phyloP scores from a whole-genome alignment of 2,113 vertebrate genomes.

The Myotis davidii region DNA sequence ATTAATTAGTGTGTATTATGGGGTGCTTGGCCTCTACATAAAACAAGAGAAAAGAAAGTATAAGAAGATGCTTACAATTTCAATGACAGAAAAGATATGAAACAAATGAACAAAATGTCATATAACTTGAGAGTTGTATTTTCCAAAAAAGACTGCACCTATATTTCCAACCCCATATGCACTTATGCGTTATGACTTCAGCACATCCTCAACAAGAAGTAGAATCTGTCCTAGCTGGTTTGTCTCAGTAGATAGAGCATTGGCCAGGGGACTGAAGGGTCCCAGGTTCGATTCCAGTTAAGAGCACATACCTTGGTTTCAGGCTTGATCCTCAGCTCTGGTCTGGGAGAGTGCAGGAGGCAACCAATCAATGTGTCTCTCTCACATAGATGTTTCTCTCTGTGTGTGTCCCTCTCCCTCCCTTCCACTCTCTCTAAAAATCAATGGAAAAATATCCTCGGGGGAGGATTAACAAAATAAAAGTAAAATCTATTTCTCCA shows the following conservation, averaged over 20 bases:
- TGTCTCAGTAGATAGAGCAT: too few relatives aligned
- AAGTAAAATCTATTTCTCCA: neutral
- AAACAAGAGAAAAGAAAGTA: conserved; percentile 4
- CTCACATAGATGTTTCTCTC: too few relatives aligned
- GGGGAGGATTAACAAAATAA: too few relatives aligned
- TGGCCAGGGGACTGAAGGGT: too few relatives aligned
- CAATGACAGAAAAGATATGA: neutral
- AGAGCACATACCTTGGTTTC: too few relatives aligned
- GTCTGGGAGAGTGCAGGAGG: too few relatives aligned
- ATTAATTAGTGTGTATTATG: neutral
- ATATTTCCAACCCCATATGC: neutral
- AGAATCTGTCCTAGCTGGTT: neutral
- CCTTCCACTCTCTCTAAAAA: too few relatives aligned
- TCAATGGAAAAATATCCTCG: too few relatives aligned
- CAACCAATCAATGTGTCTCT: too few relatives aligned
- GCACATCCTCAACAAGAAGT: neutral
- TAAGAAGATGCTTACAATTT: neutral
- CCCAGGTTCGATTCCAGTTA: too few relatives aligned
- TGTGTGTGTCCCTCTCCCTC: too few relatives aligned
- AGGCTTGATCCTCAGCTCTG: too few relatives aligned
- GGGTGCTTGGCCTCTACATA: neutral
- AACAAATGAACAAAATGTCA: neutral
- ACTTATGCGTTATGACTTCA: neutral
- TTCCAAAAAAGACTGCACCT: neutral
- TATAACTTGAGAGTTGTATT: neutral